Evolutionary conservation across 23 tunicate species (phyloP), one percentile per base, ranked within the genome.

Genomic region (Trididemnum miniatum): DNA sequence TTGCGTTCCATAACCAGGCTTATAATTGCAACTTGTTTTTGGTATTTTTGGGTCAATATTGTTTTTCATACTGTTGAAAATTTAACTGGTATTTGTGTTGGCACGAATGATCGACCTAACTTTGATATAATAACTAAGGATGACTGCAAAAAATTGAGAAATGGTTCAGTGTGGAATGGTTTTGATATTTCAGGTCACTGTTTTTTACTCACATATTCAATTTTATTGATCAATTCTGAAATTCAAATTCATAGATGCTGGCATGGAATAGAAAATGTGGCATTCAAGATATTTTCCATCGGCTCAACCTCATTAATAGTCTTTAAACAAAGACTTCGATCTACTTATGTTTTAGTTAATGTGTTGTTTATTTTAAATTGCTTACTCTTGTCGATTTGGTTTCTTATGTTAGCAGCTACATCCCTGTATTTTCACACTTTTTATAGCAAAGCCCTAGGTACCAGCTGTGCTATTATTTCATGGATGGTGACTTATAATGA

Each of bases 171-270:
- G 35, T 92, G 97, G 97, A 63, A 54, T 51, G 89, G 79, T 22
- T 89, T 87, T 38, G 97, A 92, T 79, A 92, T 92, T 20, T 92
- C 97, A 0, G 97, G 97, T 28, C 97, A 92, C 67, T 85, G 76
- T 35, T 92, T 92, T 79, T 20, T 92, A 0, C 49, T 92, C 20
- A 73, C 86, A 0, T 88, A 25, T 57, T 76, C 73, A 1, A 37
- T 84, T 36, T 72, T 92, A 31, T n/a, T 92, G 24, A 87, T 88
- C 15, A 80, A 88, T 28, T 92, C 97, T 39, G 97, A 92, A 50
- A 23, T 87, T 0, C 86, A 79, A 62, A 63, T 92, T 71, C 86
- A 87, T 9, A 38, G 34, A 62, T 20, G 79, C 35, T 87, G 92
- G 92, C 24, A 33, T 49, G 60, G 64, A 25, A 83, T 87, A 76